Evolutionary conservation across 2,797 vertebrate genomes (phyloP).

Genomic region (Tauraco hartlaubi): DNA sequence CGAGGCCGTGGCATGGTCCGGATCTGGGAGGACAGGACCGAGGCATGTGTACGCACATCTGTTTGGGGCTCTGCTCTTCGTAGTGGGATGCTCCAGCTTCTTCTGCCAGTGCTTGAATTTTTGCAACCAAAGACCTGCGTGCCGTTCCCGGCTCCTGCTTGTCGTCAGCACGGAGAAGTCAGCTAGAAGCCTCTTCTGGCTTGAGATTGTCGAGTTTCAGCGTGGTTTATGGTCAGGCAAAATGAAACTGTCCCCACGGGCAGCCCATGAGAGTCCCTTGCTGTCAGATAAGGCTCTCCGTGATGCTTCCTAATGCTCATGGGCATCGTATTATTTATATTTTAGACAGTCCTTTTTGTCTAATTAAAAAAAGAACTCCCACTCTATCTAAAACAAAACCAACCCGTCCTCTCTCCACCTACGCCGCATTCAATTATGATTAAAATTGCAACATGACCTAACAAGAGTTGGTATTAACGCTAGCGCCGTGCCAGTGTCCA

Average conservation of each 20-base stretch:
- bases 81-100: background rate
- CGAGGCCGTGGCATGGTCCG: rapidly evolving
- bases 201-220: background rate
- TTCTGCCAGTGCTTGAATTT: background rate
- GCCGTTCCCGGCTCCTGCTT: background rate
- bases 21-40: background rate
- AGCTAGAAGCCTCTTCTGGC: background rate
- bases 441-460: slow-evolving; percentile 73
- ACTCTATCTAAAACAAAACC: slow-evolving; percentile 61
- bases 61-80: rapidly evolving
- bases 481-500: slow-evolving; percentile 47
- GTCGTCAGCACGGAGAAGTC: background rate
- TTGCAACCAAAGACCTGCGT: background rate
- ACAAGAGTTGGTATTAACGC: slow-evolving; percentile 55
- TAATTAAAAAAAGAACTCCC: slow-evolving; percentile 19
- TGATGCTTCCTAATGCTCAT: background rate
- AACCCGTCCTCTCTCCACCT: slow-evolving; percentile 50
- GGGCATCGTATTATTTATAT: background rate
- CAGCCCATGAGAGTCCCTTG: background rate
- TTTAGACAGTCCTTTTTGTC: background rate
- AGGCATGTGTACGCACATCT: rapidly evolving
- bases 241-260: background rate
- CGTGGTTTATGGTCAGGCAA: background rate
- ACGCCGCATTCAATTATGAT: slow-evolving; percentile 66
- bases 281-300: background rate